Evolutionary conservation across 2,113 vertebrate genomes (phyloP).

Genomic region (Rynchops niger): DNA sequence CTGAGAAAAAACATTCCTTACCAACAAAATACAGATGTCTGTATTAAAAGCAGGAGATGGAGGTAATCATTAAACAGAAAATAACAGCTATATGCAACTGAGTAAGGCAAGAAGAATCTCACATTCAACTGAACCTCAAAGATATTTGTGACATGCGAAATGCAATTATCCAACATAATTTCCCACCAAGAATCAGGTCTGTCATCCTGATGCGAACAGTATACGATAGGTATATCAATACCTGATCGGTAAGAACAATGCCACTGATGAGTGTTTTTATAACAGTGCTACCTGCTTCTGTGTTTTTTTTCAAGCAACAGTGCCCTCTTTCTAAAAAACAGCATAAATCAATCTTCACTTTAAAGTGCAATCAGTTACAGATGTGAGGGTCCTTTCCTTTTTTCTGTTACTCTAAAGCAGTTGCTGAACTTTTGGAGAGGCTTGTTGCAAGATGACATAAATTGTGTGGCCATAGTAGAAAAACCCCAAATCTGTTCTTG

Average conservation of each 20-base stretch:
- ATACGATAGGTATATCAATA: not conserved
- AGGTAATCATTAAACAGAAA: not conserved
- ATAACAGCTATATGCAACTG: not conserved
- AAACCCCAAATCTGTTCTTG: not conserved
- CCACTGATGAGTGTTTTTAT: not conserved
- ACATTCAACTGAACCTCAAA: not conserved
- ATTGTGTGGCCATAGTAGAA: rapidly evolving
- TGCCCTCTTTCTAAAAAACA: not conserved
- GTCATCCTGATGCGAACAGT: not conserved
- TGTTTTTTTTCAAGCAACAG: rapidly evolving
- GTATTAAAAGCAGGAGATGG: not conserved
- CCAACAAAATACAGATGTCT: not conserved
- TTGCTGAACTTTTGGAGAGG: not conserved
- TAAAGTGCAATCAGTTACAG: not conserved
- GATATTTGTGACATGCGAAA: not conserved
- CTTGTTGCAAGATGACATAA: not conserved
- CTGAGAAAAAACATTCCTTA: not conserved
- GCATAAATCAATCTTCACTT: not conserved
- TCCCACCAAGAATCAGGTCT: not conserved
- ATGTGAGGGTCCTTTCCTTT: not conserved
- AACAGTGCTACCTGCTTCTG: not conserved
- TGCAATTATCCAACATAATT: not conserved
- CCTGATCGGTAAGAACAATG: not conserved
- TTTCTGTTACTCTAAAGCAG: not conserved
- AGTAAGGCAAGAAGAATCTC: not conserved